Evolutionary conservation across 2,888 invertebrate genomes (phyloP).

Genomic region (Cyaniris semiargus): DNA sequence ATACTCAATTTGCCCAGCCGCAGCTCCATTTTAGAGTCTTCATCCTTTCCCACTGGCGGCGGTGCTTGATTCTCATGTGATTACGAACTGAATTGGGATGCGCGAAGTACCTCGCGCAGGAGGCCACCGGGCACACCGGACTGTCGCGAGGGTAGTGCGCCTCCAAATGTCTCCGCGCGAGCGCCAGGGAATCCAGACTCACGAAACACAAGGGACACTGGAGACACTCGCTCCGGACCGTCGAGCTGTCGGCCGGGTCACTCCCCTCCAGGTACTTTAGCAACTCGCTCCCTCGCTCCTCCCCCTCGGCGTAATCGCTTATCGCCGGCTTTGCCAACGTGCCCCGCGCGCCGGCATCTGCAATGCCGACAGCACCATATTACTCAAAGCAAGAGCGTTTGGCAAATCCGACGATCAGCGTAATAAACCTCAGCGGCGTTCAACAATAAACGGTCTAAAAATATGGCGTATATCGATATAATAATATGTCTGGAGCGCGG

Average conservation of each 20-base stretch:
- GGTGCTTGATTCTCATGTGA: slow-evolving; percentile 92
- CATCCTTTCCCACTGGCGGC: slow-evolving; percentile 90
- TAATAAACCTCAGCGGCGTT: slow-evolving; percentile 46
- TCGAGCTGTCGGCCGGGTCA: slow-evolving; percentile 43
- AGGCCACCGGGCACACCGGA: slow-evolving; percentile 88
- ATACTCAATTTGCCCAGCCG: slow-evolving; percentile 68
- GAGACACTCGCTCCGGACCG: slow-evolving; percentile 50
- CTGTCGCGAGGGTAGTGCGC: slow-evolving; percentile 92
- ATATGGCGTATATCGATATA: slow-evolving; percentile 54
- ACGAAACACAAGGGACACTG: slow-evolving; percentile 88
- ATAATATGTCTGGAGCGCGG: slow-evolving; percentile 43
- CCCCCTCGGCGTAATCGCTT: slow-evolving; percentile 54
- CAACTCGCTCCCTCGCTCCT: slow-evolving; percentile 58
- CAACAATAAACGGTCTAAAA: slow-evolving; percentile 63
- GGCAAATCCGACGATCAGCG: slow-evolving; percentile 61
- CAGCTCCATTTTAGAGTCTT: slow-evolving; percentile 89
- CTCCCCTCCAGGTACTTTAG: slow-evolving; percentile 49
- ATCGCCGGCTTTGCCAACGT: slow-evolving; percentile 55
- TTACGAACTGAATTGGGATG: slow-evolving; percentile 93
- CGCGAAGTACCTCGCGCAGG: slow-evolving; percentile 87
- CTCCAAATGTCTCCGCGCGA: slow-evolving; percentile 87
- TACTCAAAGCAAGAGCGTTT: slow-evolving; percentile 55
- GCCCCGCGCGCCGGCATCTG: slow-evolving; percentile 69
- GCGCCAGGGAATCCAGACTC: slow-evolving; percentile 83
- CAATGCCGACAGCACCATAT: slow-evolving; percentile 79